Conservation (phyloP, 2,113 vertebrate genomes). For the Rhinoderma darwinii region DNA sequence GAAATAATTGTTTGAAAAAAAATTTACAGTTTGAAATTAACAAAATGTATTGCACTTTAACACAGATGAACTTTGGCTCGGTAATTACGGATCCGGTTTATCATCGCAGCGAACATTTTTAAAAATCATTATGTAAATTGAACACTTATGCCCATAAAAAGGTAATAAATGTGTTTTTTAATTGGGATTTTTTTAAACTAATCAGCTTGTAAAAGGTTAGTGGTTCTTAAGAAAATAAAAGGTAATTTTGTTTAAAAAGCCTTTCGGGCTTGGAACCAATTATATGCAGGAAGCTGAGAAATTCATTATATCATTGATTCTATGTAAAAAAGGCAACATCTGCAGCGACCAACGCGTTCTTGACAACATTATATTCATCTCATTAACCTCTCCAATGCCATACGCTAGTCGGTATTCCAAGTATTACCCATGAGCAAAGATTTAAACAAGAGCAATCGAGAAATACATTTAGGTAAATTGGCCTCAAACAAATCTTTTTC, state of each 20-base stretch:
- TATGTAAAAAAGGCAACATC: constrained; percentile 1
- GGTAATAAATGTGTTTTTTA: constrained; percentile 12
- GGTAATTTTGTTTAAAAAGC: constrained; percentile 46
- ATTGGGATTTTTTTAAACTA: constrained; percentile 33
- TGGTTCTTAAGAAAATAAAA: constrained; percentile 46
- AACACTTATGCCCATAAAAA: constrained; percentile 39
- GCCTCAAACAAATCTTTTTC: not conserved
- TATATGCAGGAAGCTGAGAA: constrained; percentile 32
- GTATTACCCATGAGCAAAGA: constrained; percentile 3
- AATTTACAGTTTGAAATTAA: not conserved
- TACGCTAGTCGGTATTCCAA: not conserved
- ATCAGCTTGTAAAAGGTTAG: constrained; percentile 44
- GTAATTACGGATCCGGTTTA: constrained; percentile 25
- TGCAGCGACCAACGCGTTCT: not conserved
- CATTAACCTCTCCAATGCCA: constrained; percentile 29
- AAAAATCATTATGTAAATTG: constrained; percentile 39
- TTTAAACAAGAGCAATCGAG: not conserved
- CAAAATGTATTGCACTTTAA: not conserved
- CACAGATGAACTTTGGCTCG: constrained; percentile 15
- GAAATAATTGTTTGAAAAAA: not conserved
- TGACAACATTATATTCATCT: constrained; percentile 19
- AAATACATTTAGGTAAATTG: constrained; percentile 5
- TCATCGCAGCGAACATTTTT: not conserved
- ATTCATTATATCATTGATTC: constrained; percentile 52
- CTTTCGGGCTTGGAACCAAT: constrained; percentile 27